Base-by-base conservation (phyloP, 2,888 invertebrate genomes). In the Myopa tessellatipennis region DNA sequence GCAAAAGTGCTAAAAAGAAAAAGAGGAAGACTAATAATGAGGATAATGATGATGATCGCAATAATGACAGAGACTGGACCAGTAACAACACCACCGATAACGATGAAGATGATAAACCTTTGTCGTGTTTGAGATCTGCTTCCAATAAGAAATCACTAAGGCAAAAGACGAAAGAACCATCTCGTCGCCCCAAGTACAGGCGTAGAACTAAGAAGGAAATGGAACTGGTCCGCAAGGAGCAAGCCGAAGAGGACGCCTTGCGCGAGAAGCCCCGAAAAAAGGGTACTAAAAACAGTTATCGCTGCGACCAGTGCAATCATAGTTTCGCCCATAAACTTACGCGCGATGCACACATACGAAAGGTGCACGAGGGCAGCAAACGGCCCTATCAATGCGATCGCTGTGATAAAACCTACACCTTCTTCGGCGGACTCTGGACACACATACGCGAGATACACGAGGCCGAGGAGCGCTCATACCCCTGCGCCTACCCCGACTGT, bases 321-420 rank as follows among this genome's bases (percentile, higher is more conserved):
- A 80, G 84, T 75, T 87, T 87, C 77, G 86, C 85, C 4, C 86
- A 86, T 73, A 84, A 83, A 71, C 80, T 87, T 5, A 87, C 87
- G 3, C 77, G 85, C 4, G 82, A 83, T 7, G 87, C 87, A 4
- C 87, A 87, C 69, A 61, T 87, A 2, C 87, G 87, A 14, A 87
- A 87, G 76, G 85, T 87, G 14, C 87, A 87, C 65, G 86, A 87
- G 79, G 87, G 87, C 26, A 83, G 80, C 69, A 87, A 86, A 70
- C 83, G 86, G 0, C 87, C 87, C 0, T 87, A 85, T 40, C 81
- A 87, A 74, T 87, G 87, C 58, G 85, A 87, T 76, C 83, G 85
- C n/a, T 87, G 87, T 68, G 87, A 87, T 69, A 87, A 87, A 75
- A 80, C 85, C 0, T 87, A 87, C 80, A 85, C 84, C 38, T 87